Conservation (phyloP, 2,888 invertebrate species). For the Limnephilus auricula region DNA sequence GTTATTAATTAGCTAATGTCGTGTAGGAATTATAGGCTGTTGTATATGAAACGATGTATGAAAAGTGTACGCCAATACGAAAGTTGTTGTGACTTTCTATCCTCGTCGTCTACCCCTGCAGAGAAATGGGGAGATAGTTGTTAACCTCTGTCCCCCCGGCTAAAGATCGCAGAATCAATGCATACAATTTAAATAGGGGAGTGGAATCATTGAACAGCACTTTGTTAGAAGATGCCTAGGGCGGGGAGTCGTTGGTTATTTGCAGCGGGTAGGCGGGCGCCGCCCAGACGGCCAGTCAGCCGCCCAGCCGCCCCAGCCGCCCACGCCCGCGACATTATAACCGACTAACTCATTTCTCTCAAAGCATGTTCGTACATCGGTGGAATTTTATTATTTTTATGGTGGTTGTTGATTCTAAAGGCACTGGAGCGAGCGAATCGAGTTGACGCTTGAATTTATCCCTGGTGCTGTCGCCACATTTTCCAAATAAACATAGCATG, state of each 20-base stretch:
- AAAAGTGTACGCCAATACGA: background rate
- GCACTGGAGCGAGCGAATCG: conserved; percentile 13
- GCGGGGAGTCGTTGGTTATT: background rate
- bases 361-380: background rate
- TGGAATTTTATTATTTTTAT: background rate
- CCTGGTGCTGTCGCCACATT: background rate
- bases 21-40: too few species aligned
- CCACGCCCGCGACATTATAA: conserved; percentile 23
- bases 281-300: conserved; percentile 22
- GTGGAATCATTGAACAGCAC: background rate
- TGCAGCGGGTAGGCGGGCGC: background rate
- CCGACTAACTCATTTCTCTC: background rate
- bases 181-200: background rate
- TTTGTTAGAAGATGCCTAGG: background rate
- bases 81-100: background rate
- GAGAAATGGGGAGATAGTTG: background rate
- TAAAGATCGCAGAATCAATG: background rate
- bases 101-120: background rate
- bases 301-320: background rate
- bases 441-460: background rate
- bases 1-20: too few species aligned
- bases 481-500: background rate
- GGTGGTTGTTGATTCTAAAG: conserved; percentile 3
- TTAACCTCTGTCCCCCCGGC: background rate
- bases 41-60: background rate